Base-by-base conservation (phyloP, 1,140 invertebrate species). In the Calosoma granatense region DNA sequence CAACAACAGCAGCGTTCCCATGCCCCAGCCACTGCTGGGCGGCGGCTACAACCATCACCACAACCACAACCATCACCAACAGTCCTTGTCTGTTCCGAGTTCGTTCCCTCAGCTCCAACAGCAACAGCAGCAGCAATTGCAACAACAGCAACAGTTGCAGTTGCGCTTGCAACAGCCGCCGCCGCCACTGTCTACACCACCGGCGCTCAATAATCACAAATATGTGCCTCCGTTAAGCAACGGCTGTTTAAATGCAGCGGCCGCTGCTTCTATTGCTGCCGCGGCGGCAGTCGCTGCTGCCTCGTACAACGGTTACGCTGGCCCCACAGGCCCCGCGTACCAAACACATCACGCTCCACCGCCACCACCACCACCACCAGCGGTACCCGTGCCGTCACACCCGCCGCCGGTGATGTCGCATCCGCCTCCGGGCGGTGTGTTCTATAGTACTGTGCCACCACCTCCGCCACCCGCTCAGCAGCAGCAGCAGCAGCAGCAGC, bases 271-370 rank as follows among this genome's bases (percentile, higher is more conserved):
- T 52, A 22, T 53, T 23, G 43, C 47, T 55, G 23, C 54, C 53
- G 12, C 60, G 57, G 21, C 56, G 59, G 52, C 60, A 56, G 6
- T 58, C 59, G 23, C 53, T 39, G n/a, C 58, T 51, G 15, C 61
- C 60, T 43, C 57, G 56, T 1, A 51, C 57, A 26, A 4, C 62
- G 58, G 43, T 61, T 60, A 21, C 57, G 52, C n/a, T n/a, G n/a
- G n/a, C n/a, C n/a, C n/a, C n/a, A 26, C 17, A 57, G 23, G 59
- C 56, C 12, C 56, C 56, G 15, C 51, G 30, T 36, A 36, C 26
- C n/a, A 36, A n/a, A 22, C 26, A 47, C 55, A n/a, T 36, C 9
- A 9, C 22, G 20, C 20, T 54, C 22, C 19, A 43, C 26, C 6
- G 47, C 47, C 20, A 12, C 21, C 56, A 22, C 64, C 56, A 36